Evolutionary conservation across 2,113 vertebrate genomes (phyloP), one percentile per base, ranked within the genome.

Genomic region (Dissostichus mawsoni): DNA sequence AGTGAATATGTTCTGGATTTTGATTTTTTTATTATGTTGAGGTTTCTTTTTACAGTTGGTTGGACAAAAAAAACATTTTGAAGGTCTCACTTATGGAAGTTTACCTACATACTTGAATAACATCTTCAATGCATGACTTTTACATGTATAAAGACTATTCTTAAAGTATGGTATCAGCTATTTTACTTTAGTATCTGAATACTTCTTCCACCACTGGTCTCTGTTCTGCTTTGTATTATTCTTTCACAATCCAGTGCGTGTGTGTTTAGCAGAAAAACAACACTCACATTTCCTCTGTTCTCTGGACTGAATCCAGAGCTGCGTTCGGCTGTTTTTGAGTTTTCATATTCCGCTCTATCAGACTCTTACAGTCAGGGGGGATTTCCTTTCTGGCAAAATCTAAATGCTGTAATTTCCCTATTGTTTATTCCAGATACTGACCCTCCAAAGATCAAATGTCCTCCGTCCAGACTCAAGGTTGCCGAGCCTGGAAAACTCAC

Each of bases 381-480:
- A 20, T 47, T 59, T 78, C 44, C 45, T 74, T 77, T 29, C 53
- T 87, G 36, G n/a, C 68, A 52, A 74, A 64, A n/a, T 20, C 20
- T 10, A 33, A 25, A 16, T 69, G 29, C 53, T 73, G n/a, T 71
- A 50, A 44, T 12, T 52, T 57, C 58, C 66, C 33, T 63, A 20
- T 63, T 74, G 16, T 76, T 80, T 87, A 55, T 82, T 92, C 83
- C 93, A 99, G 98, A 99, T 86, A 69, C 94, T 50, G 98, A 99
- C 48, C 97, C 98, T 33, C 98, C 98, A 68, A 98, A 96, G 87
- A 97, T 99, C 81, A 96, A 93, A 83, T 99, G 98, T 78, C 98
- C 98, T 0, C 93, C 92, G 0, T 97, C 98, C 58, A 96, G 97
- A 82, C 94, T 96, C 74, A 97, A 96, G 88, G 85, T 97, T 4